Evolutionary conservation across 2,113 vertebrate genomes (phyloP).

Genomic region (Camelus bactrianus): DNA sequence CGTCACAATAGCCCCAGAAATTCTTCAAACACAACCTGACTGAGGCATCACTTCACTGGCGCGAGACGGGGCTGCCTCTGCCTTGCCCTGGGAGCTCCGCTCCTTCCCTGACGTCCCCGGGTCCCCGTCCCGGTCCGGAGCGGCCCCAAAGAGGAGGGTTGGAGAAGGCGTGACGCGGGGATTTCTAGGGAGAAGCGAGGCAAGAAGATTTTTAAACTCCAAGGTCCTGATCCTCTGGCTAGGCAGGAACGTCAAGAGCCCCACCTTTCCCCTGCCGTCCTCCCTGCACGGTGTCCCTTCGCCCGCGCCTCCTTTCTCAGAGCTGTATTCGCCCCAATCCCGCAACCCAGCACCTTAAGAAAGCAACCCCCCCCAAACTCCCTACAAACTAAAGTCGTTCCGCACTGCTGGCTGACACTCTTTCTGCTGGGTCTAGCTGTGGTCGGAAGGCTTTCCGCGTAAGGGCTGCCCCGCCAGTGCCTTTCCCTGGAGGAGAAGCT

Average conservation of each 20-base stretch:
- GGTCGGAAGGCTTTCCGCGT: neutral
- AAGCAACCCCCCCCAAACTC: neutral
- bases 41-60: neutral
- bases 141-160: neutral
- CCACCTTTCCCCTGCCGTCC: neutral
- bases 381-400: neutral
- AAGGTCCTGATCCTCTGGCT: neutral
- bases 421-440: neutral
- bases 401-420: neutral
- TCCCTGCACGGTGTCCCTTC: neutral
- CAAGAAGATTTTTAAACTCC: neutral
- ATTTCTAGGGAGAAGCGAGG: neutral
- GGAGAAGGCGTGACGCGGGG: neutral
- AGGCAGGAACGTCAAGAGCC: neutral
- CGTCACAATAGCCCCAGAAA: constrained; percentile 6
- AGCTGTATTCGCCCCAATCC: neutral
- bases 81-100: neutral
- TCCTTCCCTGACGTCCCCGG: neutral
- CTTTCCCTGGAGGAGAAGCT: neutral
- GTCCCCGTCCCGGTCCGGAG: neutral
- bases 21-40: neutral
- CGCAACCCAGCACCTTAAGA: neutral
- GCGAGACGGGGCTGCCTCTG: constrained; percentile 3
- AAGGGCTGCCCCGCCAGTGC: neutral
- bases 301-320: neutral